Evolutionary conservation across 2,888 invertebrate genomes (phyloP).

Genomic region (Rutpela maculata): DNA sequence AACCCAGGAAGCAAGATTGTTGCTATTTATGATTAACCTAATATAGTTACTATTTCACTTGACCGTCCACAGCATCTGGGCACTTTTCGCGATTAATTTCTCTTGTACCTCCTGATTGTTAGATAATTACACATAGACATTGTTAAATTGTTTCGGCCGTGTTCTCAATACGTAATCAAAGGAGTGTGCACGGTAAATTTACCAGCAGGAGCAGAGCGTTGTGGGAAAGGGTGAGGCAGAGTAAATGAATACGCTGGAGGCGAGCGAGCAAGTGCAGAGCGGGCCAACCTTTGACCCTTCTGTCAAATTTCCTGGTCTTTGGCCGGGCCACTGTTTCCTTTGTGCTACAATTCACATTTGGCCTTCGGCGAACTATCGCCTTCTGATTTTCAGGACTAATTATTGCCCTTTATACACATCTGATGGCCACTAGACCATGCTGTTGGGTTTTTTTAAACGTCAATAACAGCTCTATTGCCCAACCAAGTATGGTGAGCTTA

Average conservation of each 20-base stretch:
- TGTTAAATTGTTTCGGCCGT: slow-evolving; percentile 53
- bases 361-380: slow-evolving; percentile 66
- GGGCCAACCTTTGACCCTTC: slow-evolving; percentile 69
- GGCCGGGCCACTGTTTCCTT: slow-evolving; percentile 70
- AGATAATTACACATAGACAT: slow-evolving; percentile 57
- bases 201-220: slow-evolving; percentile 37
- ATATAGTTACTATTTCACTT: background rate
- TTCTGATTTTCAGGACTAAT: slow-evolving; percentile 68
- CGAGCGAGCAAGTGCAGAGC: slow-evolving; percentile 52
- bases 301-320: slow-evolving; percentile 73
- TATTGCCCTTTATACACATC: slow-evolving; percentile 58
- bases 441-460: slow-evolving; percentile 30
- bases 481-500: slow-evolving; percentile 35
- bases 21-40: background rate
- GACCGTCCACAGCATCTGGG: background rate
- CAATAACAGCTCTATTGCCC: slow-evolving; percentile 40
- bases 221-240: slow-evolving; percentile 41
- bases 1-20: background rate
- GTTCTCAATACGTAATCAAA: slow-evolving; percentile 63
- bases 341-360: slow-evolving; percentile 67
- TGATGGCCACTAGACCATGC: slow-evolving; percentile 22
- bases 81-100: slow-evolving; percentile 19
- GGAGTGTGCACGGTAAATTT: slow-evolving; percentile 56
- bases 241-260: slow-evolving; percentile 65
- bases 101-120: slow-evolving; percentile 38